Evolutionary conservation across 2,888 invertebrate genomes (phyloP), one percentile per base, ranked within the genome.

Genomic region (Drosophila parthenogenetica): DNA sequence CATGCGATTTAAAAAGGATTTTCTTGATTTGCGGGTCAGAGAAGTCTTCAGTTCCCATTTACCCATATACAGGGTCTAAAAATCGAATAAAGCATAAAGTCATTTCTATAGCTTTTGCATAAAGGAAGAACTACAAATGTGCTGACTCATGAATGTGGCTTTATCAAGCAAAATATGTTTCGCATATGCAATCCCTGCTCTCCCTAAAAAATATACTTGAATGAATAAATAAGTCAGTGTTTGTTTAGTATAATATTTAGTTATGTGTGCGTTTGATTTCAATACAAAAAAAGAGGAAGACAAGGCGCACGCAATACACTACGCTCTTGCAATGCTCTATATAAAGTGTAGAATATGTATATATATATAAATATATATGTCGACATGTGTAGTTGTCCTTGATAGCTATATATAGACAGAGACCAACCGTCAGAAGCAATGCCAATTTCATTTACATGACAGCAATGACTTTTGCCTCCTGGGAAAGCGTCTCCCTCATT

Each of bases 401-500:
- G 82, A 61, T 32, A 11, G 35, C 86, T 85, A 79, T 67, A 79
- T 66, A 73, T 87, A 81, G 67, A 53, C 5, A 51, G 17, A 57
- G 50, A 61, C 42, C 57, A 53, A 68, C 59, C 73, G 74, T 53
- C 60, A 57, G 49, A 58, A 61, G 55, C 67, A 59, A 80, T 71
- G 77, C 63, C 81, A 77, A 87, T 86, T 80, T 68, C 67, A 66
- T 80, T 77, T 69, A 68, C 81, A 74, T 74, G 72, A 66, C 65
- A 58, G 58, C 32, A 51, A 51, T 32, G 73, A 77, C 25, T 29
- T 62, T 58, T 59, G 11, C 55, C 59, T 19, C 39, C 25, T 17
- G 51, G 11, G 58, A 48, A 59, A 42, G 39, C 61, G 48, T 40
- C 49, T 25, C 35, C 10, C 13, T 43, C 39, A 29, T 29, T 29